Base-by-base conservation (phyloP, 1,140 invertebrate genomes). In the Neodiprion virginianus region DNA sequence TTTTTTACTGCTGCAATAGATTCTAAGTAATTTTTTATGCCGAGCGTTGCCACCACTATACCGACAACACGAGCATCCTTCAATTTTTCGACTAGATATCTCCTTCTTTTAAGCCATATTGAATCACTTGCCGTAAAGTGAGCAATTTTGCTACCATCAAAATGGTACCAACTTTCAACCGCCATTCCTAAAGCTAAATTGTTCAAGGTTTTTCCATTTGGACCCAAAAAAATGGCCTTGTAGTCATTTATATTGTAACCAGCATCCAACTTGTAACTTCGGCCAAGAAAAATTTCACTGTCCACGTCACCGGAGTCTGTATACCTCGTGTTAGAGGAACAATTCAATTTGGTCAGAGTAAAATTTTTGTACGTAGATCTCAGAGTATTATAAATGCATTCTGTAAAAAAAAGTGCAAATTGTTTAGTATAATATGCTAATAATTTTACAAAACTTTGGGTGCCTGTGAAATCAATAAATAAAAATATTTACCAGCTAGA, bases 61-160 rank as follows among this genome's bases (percentile, higher is more conserved):
- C 96, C 97, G 68, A 99, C 90, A 47, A 93, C 93, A 79, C 92
- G 90, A 0, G 96, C 95, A 90, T 98, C 96, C 86, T 95, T 96
- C 69, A 96, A 93, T 83, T 94, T 95, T 88, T 98, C 97, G 17
- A 97, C 91, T 66, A 97, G 90, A 83, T 92, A 97, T 79, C 93
- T 92, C 78, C 96, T 90, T 79, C 93, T 92, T 86, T 94, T 96
- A 21, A 98, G 90, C 88, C 92, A 93, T 50, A 82, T 82, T 61
- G 86, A 89, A 77, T 91, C 88, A 76, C 89, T 79, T 50, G 79
- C 82, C 83, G 85, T 76, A 78, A 88, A 83, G 76, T 85, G 70
- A 53, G 76, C 73, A 53, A 88, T 65, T 86, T 84, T 67, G 86
- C 28, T 68, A 75, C 82, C 85, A 73, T 91, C 83, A 69, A 89